These are phyloP conservation scores for Muscicapa adusta DNA, from an alignment of 2,113 vertebrate genomes.

Conservation along the genomic window DNA sequence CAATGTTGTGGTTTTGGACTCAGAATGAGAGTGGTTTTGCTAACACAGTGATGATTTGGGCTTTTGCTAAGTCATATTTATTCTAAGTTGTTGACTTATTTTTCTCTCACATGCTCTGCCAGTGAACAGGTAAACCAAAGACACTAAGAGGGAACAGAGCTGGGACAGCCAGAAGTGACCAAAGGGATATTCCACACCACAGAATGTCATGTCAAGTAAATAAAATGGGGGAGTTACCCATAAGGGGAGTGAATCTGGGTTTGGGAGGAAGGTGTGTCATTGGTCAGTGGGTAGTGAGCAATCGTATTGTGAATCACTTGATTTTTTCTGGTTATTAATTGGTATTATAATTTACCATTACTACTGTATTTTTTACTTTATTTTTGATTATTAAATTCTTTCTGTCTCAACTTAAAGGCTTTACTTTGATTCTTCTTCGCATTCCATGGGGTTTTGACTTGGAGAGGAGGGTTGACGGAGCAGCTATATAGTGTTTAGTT, in stretches of 20 bases:
- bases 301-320: background rate
- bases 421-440: background rate
- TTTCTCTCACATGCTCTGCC: background rate
- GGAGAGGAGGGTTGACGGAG: background rate
- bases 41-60: background rate
- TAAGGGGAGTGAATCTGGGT: too few relatives aligned
- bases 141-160: background rate
- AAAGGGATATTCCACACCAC: background rate
- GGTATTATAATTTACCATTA: background rate
- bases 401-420: background rate
- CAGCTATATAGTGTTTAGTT: background rate
- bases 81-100: background rate
- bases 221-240: accelerated
- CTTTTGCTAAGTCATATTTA: background rate
- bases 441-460: background rate
- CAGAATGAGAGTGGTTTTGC: background rate
- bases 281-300: background rate
- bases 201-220: background rate
- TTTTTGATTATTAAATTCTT: background rate
- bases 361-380: background rate
- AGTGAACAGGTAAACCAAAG: too few relatives aligned
- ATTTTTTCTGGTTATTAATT: background rate
- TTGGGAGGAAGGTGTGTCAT: background rate
- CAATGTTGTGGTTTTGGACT: background rate
- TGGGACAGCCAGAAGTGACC: background rate